Evolutionary conservation across 2,888 invertebrate species (phyloP).

Genomic region (Agrenia bidenticulata): DNA sequence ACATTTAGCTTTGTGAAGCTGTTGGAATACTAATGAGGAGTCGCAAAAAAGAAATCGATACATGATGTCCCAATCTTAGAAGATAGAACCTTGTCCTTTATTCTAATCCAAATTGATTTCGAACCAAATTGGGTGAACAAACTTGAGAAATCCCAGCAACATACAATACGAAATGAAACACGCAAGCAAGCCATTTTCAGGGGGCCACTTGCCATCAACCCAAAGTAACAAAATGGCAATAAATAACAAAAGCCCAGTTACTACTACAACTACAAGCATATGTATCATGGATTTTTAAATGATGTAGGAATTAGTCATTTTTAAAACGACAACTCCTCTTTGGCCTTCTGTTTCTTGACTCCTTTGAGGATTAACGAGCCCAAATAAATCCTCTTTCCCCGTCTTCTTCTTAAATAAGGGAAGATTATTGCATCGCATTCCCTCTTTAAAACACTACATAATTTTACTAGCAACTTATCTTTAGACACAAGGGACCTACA

Average conservation of each 20-base stretch:
- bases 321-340: background rate
- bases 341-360: background rate
- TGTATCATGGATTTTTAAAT: too few species aligned
- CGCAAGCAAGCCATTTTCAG: too few species aligned
- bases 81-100: conserved; percentile 17
- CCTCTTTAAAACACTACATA: background rate
- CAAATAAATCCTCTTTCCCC: background rate
- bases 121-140: conserved; percentile 6
- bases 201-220: too few species aligned
- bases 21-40: too few species aligned
- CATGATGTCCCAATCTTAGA: conserved; percentile 11
- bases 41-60: too few species aligned
- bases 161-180: background rate
- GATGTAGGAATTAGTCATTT: background rate
- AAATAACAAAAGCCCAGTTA: too few species aligned
- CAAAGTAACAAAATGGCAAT: too few species aligned
- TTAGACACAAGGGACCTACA: too few species aligned
- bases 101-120: background rate
- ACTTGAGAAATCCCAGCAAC: conserved; percentile 9
- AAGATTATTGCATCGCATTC: background rate
- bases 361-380: too few species aligned
- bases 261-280: too few species aligned
- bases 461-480: background rate
- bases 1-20: too few species aligned
- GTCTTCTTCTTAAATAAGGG: background rate